phyloP scores from a whole-genome alignment of 1,140 invertebrate species.

The Microplitis demolitor region DNA sequence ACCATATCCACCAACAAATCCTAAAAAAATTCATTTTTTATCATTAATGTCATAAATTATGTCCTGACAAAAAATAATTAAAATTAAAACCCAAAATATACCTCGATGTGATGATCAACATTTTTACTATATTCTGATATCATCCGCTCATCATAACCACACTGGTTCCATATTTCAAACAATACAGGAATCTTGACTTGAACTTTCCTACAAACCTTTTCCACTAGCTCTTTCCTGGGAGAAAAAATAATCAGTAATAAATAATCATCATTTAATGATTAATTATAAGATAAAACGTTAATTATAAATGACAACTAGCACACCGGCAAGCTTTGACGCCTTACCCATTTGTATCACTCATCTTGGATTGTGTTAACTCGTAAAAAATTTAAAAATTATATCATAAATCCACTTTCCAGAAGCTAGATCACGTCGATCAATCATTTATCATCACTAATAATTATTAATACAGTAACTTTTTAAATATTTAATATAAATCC shows the following conservation, averaged over 20 bases:
- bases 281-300: no score
- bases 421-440: no score
- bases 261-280: neutral
- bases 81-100: neutral
- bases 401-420: no score
- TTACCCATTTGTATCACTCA: no score
- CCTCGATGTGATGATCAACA: neutral
- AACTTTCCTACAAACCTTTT: neutral
- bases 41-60: neutral
- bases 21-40: neutral
- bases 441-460: no score
- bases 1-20: neutral
- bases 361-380: no score
- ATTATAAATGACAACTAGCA: no score
- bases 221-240: neutral
- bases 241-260: neutral
- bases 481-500: no score
- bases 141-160: neutral
- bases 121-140: neutral
- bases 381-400: no score
- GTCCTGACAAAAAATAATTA: no score
- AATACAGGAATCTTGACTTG: neutral
- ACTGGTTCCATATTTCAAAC: neutral
- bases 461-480: no score
- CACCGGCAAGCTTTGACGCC: no score